Evolutionary conservation across 2,797 vertebrate genomes (phyloP).

Genomic region (Sylvilagus floridanus): DNA sequence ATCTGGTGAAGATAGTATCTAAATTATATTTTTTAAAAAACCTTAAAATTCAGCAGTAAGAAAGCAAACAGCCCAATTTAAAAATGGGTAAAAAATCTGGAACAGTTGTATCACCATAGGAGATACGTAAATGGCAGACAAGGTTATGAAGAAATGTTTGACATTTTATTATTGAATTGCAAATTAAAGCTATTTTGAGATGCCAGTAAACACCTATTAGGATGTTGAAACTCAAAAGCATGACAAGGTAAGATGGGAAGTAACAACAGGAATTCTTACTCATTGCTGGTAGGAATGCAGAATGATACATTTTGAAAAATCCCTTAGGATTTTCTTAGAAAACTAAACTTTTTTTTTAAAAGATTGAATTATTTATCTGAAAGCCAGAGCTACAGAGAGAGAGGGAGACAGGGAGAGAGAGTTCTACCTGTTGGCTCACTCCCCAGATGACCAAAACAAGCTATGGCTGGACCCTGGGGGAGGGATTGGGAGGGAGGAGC

Average conservation of each 20-base stretch:
- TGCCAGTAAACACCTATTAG: background rate
- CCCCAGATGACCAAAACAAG: no score
- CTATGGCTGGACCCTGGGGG: no score
- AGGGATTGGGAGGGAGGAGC: no score
- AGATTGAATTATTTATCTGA: no score
- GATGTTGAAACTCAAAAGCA: background rate
- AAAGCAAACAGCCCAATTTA: background rate
- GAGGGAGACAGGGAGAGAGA: no score
- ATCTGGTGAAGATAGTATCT: background rate
- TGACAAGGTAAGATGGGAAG: background rate
- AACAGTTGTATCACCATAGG: background rate
- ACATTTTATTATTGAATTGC: background rate
- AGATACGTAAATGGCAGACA: background rate
- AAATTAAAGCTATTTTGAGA: background rate
- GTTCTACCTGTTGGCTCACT: no score
- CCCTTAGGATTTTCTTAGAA: no score
- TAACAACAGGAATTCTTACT: background rate
- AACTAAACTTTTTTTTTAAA: no score
- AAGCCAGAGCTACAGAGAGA: no score
- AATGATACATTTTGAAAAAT: background rate
- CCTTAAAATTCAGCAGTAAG: background rate
- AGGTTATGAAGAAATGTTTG: background rate
- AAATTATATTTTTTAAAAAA: background rate
- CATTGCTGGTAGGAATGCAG: background rate
- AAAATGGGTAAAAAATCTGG: background rate